Evolutionary conservation across 2,888 invertebrate species (phyloP).

Genomic region (Pollenia labialis): DNA sequence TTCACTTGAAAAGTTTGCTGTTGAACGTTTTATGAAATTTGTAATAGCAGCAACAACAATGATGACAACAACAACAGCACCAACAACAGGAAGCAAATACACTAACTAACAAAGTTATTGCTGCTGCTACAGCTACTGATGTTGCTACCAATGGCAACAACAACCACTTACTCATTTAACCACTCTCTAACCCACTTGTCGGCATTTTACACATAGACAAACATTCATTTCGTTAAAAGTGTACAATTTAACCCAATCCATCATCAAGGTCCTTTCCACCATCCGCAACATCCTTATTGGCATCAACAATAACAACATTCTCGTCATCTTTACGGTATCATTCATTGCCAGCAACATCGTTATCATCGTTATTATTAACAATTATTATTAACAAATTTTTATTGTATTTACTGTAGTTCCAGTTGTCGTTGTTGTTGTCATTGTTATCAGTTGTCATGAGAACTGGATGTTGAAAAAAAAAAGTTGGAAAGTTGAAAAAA

Average conservation of each 20-base stretch:
- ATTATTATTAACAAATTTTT: slow-evolving; percentile 37
- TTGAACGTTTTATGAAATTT: slow-evolving; percentile 50
- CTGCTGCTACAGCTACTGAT: slow-evolving; percentile 23
- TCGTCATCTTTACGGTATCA: slow-evolving; percentile 24
- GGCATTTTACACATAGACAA: slow-evolving; percentile 33
- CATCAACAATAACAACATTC: slow-evolving; percentile 8
- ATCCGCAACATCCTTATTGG: not conserved
- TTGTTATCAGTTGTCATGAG: slow-evolving; percentile 33
- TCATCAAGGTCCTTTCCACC: slow-evolving; percentile 44
- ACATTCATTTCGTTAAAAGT: slow-evolving; percentile 27
- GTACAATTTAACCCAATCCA: slow-evolving; percentile 62
- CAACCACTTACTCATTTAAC: slow-evolving; percentile 36
- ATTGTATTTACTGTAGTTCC: slow-evolving; percentile 35
- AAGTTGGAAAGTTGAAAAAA: slow-evolving; percentile 54
- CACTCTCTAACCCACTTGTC: slow-evolving; percentile 21
- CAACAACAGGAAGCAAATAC: slow-evolving; percentile 1
- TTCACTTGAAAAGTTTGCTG: slow-evolving; percentile 71
- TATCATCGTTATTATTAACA: slow-evolving; percentile 43
- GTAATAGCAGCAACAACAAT: slow-evolving; percentile 11
- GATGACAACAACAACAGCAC: slow-evolving; percentile 28
- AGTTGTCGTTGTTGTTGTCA: not conserved
- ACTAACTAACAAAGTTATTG: slow-evolving; percentile 46
- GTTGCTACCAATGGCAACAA: slow-evolving; percentile 66
- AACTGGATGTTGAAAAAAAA: slow-evolving; percentile 58
- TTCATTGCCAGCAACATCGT: slow-evolving; percentile 41